Base-by-base conservation (phyloP, 2,888 invertebrate species). In the Eristalinus aeneus region DNA sequence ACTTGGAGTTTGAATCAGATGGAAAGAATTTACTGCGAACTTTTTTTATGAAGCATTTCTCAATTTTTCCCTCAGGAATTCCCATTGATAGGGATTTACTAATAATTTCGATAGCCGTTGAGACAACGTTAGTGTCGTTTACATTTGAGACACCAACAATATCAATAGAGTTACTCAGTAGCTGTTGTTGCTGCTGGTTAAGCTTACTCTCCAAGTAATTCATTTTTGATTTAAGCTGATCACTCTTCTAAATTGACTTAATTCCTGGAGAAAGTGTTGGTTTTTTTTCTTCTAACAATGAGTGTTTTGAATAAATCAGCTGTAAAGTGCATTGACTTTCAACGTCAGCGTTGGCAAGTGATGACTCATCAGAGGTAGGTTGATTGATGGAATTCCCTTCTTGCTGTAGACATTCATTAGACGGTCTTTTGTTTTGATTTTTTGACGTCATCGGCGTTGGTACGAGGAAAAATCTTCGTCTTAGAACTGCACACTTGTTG, bases 321-420 rank as follows among this genome's bases (percentile, higher is more conserved):
- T 61, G 60, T 11, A 61, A 8, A 61, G 60, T 61, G 60, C 60
- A 61, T 61, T 61, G 31, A 16, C 60, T 32, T n/a, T 11, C 60
- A 16, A 31, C 31, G 60, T 56, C 23, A n/a, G n/a, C n/a, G n/a
- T n/a, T n/a, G n/a, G n/a, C n/a, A n/a, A n/a, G n/a, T n/a, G n/a
- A n/a, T n/a, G 3, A 56, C 23, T 56, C 22, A 56, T 56, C 56
- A 22, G n/a, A n/a, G n/a, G n/a, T n/a, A n/a, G n/a, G n/a, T n/a
- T n/a, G n/a, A n/a, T n/a, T n/a, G n/a, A n/a, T n/a, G n/a, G n/a
- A n/a, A n/a, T n/a, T n/a, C n/a, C n/a, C n/a, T n/a, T n/a, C n/a
- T n/a, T n/a, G n/a, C n/a, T n/a, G n/a, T n/a, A n/a, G n/a, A n/a
- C n/a, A n/a, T n/a, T n/a, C n/a, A n/a, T n/a, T n/a, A n/a, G n/a